Evolutionary conservation across 2,797 vertebrate genomes (phyloP), one percentile per base, ranked within the genome.

Genomic region (Dendrocincla fuliginosa): DNA sequence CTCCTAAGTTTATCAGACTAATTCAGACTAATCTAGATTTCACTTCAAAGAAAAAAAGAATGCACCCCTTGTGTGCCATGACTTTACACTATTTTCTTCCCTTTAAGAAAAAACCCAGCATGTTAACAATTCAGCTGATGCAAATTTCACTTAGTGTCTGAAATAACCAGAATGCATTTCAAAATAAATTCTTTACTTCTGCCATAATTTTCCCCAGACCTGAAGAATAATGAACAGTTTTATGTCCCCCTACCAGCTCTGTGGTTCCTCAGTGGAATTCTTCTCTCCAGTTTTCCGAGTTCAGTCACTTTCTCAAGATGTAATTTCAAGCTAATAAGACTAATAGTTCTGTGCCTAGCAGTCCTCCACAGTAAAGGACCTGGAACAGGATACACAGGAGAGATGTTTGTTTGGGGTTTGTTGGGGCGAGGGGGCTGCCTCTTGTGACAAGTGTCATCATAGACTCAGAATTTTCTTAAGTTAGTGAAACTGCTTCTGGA

Each of bases 241-340:
- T 80, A 91, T 30, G 14, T 75, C 55, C 33, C 71, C 28, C 42
- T 39, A 75, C 44, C 61, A 85, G 53, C 61, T 69, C 55, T 52
- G 46, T 9, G 50, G 24, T 17, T 90, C 33, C 95, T 84, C 76
- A 6, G 28, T 16, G 84, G 82, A 93, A 92, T 96, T 87, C 49
- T 84, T 90, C 69, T 75, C 68, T 95, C 50, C 68, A 75, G 55
- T 39, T 92, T 93, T 82, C 60, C 56, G 74, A 84, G 52, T 68
- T 96, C 81, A 95, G 64, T 50, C 71, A 44, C 37, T 92, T 93
- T 74, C 77, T 96, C 84, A 70, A 90, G 86, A 80, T 70, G 52
- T n/a, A 83, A 77, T 94, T 94, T 93, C 74, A 71, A 33, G 50
- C 52, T 89, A 87, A 42, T 80, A 87, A 82, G 42, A 64, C 84